Base-by-base conservation (phyloP, 2,113 vertebrate genomes). In the Todiramphus saurophagus region DNA sequence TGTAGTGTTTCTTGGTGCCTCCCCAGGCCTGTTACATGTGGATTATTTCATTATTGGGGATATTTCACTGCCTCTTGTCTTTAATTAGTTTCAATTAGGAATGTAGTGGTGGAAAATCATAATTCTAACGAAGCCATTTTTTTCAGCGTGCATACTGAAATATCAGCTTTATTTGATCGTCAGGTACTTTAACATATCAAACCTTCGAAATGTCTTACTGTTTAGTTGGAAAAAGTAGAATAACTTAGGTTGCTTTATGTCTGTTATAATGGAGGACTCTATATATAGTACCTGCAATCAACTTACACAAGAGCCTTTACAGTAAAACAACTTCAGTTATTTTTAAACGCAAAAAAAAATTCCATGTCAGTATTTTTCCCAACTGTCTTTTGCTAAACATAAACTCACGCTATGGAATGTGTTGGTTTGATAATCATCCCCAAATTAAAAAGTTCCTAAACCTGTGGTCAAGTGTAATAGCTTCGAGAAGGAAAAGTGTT, bases 261-360 rank as follows among this genome's bases (percentile, higher is more conserved):
- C 68, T 86, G 37, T 74, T 90, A 51, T 12, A 83, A 48, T 76
- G 76, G 89, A 75, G 67, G 67, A 81, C 16, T 81, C 59, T 93
- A 43, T 74, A 31, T 90, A 77, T 86, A 83, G 68, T 13, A 46
- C 16, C 75, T 90, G 93, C 90, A 94, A 70, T 90, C 90, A 95
- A 15, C n/a, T 89, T 72, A 11, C 4, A 19, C n/a, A 46, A 15
- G 68, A 67, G 19, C 53, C 55, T 94, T 62, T 59, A 43, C 30
- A 24, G 88, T 63, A 80, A 81, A 92, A 74, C 77, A 86, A n/a
- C 75, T 86, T 31, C 21, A 55, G 59, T 64, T 96, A 66, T 94
- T 90, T 96, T 95, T 82, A 77, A 80, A 91, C 56, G 59, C 63
- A 90, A 70, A 41, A 75, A 56, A 85, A 73, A 19, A 28, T 4